Percentiles rank a stretch among this genome's conserved stretches.
These are phyloP conservation scores for Mythimna pallens DNA, from an alignment of 2,888 invertebrate genomes.

Conservation along the genomic window DNA sequence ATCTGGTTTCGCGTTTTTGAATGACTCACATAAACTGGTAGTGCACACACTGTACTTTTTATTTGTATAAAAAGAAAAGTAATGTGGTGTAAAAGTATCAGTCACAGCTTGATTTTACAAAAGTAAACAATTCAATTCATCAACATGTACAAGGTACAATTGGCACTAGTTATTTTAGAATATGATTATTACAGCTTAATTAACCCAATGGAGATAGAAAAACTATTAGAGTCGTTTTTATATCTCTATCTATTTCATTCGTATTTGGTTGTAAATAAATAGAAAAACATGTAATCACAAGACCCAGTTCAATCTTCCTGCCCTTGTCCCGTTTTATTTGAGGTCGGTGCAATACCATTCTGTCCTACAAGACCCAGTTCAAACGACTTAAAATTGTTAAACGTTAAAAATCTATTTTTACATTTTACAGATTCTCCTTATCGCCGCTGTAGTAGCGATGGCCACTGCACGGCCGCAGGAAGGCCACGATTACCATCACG, in stretches of 20 bases:
- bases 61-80: slow-evolving; percentile 49
- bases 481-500: slow-evolving; percentile 44
- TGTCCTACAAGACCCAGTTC: too few relatives aligned
- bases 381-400: not conserved
- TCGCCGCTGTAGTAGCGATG: slow-evolving; percentile 29
- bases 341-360: too few relatives aligned
- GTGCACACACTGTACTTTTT: not conserved
- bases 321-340: too few relatives aligned
- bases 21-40: not conserved
- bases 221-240: too few relatives aligned
- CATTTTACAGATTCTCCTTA: slow-evolving; percentile 33
- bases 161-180: not conserved
- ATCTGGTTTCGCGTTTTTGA: slow-evolving; percentile 21
- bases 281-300: not conserved
- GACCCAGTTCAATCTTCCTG: too few relatives aligned
- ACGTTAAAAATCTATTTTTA: not conserved
- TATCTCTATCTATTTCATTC: too few relatives aligned
- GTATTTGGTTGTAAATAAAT: too few relatives aligned
- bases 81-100: slow-evolving; percentile 29
- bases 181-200: not conserved
- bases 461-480: slow-evolving; percentile 55
- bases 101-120: slow-evolving; percentile 20
- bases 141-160: slow-evolving; percentile 56
- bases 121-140: slow-evolving; percentile 10
- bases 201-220: not conserved